phyloP scores from a whole-genome alignment of 2,888 invertebrate genomes.

The Hemistola chrysoprasaria region DNA sequence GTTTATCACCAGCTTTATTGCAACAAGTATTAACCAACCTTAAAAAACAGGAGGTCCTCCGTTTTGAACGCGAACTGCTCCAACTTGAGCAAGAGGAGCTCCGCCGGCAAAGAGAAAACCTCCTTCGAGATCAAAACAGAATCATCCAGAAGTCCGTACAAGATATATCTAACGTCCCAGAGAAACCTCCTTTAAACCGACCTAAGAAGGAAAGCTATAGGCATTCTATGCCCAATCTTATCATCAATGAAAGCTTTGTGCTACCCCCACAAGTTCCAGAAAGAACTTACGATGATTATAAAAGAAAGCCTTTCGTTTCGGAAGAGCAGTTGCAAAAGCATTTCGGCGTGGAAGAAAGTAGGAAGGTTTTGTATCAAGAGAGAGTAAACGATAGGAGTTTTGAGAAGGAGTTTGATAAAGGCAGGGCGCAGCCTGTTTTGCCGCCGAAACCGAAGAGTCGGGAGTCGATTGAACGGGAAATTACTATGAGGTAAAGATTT shows the following conservation, averaged over 20 bases:
- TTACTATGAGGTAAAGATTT: constrained; percentile 69
- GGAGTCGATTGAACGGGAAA: constrained; percentile 73
- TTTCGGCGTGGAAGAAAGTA: constrained; percentile 71
- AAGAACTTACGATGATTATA: constrained; percentile 54
- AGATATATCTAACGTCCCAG: constrained; percentile 77
- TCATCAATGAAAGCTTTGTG: constrained; percentile 58
- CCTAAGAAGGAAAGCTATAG: constrained; percentile 57
- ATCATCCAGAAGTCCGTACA: constrained; percentile 84
- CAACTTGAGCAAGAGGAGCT: constrained; percentile 90
- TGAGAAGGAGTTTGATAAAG: constrained; percentile 7
- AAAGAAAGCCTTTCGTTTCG: constrained; percentile 70
- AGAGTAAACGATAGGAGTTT: constrained; percentile 22
- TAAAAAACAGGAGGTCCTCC: constrained; percentile 84
- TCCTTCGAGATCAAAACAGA: constrained; percentile 85
- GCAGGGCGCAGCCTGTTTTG: constrained; percentile 44
- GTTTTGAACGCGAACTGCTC: constrained; percentile 89
- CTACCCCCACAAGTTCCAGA: constrained; percentile 42
- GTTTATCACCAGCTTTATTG: too few species aligned
- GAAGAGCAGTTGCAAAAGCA: constrained; percentile 75
- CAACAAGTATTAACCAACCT: background rate
- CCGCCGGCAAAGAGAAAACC: constrained; percentile 87
- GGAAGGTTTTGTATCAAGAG: constrained; percentile 62
- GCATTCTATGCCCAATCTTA: constrained; percentile 77
- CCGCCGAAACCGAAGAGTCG: constrained; percentile 68
- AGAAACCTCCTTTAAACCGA: constrained; percentile 55